phyloP scores from a whole-genome alignment of 2,797 vertebrate genomes.

The Sandelia bainsii region DNA sequence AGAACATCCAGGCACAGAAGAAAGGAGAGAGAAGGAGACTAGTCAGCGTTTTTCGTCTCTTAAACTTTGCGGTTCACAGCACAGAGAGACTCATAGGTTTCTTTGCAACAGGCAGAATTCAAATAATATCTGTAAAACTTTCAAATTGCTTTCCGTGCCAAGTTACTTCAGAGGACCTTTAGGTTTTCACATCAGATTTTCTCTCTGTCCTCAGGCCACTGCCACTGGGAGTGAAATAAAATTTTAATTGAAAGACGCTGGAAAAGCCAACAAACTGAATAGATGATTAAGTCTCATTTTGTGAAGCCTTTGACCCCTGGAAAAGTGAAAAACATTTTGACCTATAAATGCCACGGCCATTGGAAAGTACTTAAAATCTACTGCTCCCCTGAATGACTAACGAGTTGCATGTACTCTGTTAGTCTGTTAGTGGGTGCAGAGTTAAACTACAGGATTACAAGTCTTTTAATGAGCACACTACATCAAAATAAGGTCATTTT shows the following conservation, averaged over 20 bases:
- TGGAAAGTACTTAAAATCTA: slow-evolving; percentile 24
- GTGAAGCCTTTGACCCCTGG: slow-evolving; percentile 25
- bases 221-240: slow-evolving; percentile 9
- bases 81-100: slow-evolving; percentile 3
- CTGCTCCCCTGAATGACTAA: slow-evolving; percentile 39
- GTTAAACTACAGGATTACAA: slow-evolving; percentile 3
- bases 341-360: slow-evolving; percentile 64
- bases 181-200: slow-evolving; percentile 31
- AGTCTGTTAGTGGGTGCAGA: background rate
- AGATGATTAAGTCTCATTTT: slow-evolving; percentile 49
- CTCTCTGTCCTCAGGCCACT: slow-evolving; percentile 26
- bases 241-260: slow-evolving; percentile 55
- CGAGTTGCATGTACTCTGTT: slow-evolving; percentile 28
- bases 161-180: slow-evolving; percentile 15
- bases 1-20: background rate
- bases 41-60: background rate
- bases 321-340: slow-evolving; percentile 48
- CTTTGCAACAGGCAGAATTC: slow-evolving; percentile 33
- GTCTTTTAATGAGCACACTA: background rate
- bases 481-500: slow-evolving; percentile 39
- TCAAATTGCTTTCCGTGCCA: background rate
- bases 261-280: slow-evolving; percentile 27
- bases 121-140: slow-evolving; percentile 36
- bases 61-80: background rate
- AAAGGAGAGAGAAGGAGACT: background rate